These are phyloP conservation scores for Hapalemur alaotrensis DNA, from an alignment of 2,797 vertebrate species.

Conservation along the genomic window DNA sequence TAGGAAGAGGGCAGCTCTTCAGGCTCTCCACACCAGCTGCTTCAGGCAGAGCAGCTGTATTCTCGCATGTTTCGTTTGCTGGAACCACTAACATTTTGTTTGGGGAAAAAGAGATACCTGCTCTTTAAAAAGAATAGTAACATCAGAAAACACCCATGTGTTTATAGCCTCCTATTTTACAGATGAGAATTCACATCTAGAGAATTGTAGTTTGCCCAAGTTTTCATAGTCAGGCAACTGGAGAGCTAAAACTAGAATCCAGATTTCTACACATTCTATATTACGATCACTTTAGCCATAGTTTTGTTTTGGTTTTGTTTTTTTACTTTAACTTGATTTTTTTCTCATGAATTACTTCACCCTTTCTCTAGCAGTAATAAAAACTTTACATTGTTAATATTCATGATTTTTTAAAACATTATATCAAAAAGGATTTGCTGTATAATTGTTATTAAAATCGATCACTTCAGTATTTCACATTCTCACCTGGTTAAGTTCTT, in stretches of 20 bases:
- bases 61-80: not conserved
- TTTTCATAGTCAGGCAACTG: not conserved
- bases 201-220: not conserved
- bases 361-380: not conserved
- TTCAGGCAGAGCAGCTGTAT: not conserved
- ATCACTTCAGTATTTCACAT: not conserved
- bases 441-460: constrained; percentile 11
- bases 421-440: not conserved
- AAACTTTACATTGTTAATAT: not conserved
- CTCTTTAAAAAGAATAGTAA: not conserved
- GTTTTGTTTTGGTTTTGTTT: not conserved
- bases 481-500: constrained; percentile 50
- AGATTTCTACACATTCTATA: not conserved
- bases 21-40: not conserved
- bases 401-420: not conserved
- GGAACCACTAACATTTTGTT: not conserved
- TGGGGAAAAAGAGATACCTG: not conserved
- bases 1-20: not conserved
- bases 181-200: not conserved
- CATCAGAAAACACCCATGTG: not conserved
- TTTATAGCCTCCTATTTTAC: not conserved
- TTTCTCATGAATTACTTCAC: not conserved
- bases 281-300: not conserved
- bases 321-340: not conserved
- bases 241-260: not conserved